Percentiles rank a stretch among this genome's conserved stretches.
phyloP scores from a whole-genome alignment of 2,113 vertebrate genomes.

The Origma solitaria region DNA sequence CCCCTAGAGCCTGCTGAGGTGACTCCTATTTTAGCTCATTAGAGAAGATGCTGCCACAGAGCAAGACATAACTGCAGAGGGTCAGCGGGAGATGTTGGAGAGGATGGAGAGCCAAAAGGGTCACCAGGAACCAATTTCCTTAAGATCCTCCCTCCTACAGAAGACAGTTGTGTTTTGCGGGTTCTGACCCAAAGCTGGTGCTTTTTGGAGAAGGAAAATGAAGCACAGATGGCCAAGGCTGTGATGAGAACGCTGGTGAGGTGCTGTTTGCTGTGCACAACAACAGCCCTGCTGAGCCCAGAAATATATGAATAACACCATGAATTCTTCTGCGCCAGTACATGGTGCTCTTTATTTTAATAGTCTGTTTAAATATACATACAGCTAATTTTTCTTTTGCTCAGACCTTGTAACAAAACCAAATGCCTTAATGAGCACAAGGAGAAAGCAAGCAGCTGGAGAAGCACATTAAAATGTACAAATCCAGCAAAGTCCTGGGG shows the following conservation, averaged over 20 bases:
- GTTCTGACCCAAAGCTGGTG: neutral
- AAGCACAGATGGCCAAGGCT: neutral
- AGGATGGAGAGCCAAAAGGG: neutral
- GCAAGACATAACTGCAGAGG: neutral
- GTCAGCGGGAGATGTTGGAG: neutral
- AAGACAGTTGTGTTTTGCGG: neutral
- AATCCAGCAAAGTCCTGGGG: neutral
- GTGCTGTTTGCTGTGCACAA: neutral
- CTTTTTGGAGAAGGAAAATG: neutral
- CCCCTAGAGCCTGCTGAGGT: neutral
- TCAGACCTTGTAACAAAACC: constrained; percentile 23
- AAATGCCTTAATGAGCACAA: constrained; percentile 36
- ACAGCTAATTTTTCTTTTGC: constrained; percentile 31
- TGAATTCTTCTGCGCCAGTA: neutral
- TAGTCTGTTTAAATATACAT: constrained; percentile 43
- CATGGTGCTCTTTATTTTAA: constrained; percentile 41
- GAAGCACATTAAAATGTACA: constrained; percentile 3
- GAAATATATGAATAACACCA: constrained; percentile 1
- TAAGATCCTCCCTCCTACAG: neutral
- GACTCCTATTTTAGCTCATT: neutral
- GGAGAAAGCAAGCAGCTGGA: constrained; percentile 36
- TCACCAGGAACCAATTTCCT: neutral
- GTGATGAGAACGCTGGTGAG: neutral
- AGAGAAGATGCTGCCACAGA: neutral
- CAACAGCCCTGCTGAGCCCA: neutral